Evolutionary conservation across 2,113 vertebrate genomes (phyloP).

Genomic region (Gallinago undulata): DNA sequence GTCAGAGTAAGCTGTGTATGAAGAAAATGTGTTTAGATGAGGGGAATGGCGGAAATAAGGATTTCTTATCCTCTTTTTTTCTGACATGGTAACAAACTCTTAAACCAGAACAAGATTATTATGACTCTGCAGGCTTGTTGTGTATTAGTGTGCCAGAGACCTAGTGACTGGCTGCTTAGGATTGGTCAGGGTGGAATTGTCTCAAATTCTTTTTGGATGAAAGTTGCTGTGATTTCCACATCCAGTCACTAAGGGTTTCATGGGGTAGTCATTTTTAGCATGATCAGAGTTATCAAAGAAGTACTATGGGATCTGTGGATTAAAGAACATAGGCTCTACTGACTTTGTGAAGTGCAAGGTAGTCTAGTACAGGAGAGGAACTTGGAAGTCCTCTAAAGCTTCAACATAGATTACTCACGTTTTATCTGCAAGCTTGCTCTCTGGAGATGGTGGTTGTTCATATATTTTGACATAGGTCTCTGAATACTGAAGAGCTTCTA

Average conservation of each 20-base stretch:
- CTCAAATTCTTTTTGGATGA: not conserved
- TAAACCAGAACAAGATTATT: not conserved
- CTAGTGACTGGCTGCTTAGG: not conserved
- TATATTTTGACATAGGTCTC: not conserved
- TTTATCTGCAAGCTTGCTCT: not conserved
- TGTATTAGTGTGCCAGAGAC: not conserved
- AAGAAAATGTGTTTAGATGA: not conserved
- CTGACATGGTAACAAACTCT: not conserved
- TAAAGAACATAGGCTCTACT: not conserved
- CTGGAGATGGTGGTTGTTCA: not conserved
- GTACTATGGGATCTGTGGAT: not conserved
- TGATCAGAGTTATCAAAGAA: not conserved
- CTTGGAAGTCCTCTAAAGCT: not conserved
- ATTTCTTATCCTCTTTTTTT: not conserved
- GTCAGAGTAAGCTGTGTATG: not conserved
- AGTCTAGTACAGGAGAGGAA: not conserved
- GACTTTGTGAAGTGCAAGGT: not conserved
- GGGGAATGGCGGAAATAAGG: not conserved
- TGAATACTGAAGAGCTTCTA: not conserved
- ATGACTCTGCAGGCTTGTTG: not conserved
- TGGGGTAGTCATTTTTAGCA: not conserved
- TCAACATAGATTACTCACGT: not conserved
- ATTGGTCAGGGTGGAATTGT: not conserved
- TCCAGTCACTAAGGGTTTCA: not conserved
- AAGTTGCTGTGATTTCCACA: not conserved